Conservation (phyloP, 2,888 invertebrate genomes). For the Phengaris arion region DNA sequence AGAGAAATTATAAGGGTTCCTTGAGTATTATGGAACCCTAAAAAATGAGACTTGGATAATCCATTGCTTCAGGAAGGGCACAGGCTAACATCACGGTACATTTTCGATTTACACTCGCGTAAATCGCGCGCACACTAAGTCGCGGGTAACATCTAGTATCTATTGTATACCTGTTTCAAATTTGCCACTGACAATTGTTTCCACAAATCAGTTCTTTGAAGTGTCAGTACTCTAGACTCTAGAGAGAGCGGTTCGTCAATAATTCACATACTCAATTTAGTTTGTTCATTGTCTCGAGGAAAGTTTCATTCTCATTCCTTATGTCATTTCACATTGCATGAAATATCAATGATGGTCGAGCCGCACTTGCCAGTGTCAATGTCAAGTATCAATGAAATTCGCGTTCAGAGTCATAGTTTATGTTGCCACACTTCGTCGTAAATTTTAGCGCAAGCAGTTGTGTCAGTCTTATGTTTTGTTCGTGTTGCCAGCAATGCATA, state of each 20-base stretch:
- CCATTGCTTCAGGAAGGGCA: too few species aligned
- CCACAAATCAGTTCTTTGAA: neutral
- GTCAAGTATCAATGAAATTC: slow-evolving; percentile 22
- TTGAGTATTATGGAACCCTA: too few species aligned
- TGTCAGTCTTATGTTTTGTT: neutral
- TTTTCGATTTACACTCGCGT: too few species aligned
- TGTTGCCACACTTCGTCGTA: neutral
- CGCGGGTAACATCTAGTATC: too few species aligned
- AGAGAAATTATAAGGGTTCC: too few species aligned
- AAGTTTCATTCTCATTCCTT: neutral
- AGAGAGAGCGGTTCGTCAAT: neutral
- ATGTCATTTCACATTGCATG: neutral
- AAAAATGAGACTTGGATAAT: too few species aligned
- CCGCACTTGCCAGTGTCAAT: slow-evolving; percentile 21
- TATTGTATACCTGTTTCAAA: too few species aligned
- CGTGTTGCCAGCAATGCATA: too few species aligned
- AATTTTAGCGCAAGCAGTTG: neutral
- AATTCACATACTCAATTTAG: neutral
- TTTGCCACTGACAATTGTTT: neutral
- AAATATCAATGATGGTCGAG: slow-evolving; percentile 3
- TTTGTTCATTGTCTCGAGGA: neutral
- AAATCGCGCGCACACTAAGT: too few species aligned
- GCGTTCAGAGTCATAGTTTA: neutral
- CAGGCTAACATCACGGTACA: too few species aligned
- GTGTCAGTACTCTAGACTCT: neutral